Percentiles rank a stretch among this genome's conserved stretches.
phyloP scores from a whole-genome alignment of 2,113 vertebrate genomes.

The Cercocebus atys region DNA sequence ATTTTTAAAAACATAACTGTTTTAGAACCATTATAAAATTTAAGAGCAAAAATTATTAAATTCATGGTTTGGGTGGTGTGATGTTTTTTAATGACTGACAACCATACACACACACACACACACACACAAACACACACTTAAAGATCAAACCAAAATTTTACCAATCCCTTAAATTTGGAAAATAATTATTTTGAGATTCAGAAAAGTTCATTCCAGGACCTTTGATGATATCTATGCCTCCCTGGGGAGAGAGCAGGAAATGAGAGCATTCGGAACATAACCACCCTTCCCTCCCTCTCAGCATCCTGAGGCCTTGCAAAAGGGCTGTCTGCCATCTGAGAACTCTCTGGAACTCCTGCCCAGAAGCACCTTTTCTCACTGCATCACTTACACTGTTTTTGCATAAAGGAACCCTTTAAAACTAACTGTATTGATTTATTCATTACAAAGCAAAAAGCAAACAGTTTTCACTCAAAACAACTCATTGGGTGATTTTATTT shows the following conservation, averaged over 20 bases:
- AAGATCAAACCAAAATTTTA: constrained; percentile 45
- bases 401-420: background rate
- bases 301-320: background rate
- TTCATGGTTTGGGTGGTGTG: background rate
- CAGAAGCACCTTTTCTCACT: background rate
- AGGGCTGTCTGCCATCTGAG: constrained; percentile 5
- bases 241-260: constrained; percentile 74
- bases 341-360: background rate
- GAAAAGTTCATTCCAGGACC: constrained; percentile 65
- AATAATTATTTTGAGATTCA: constrained; percentile 72
- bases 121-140: background rate
- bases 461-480: background rate
- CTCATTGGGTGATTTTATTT: background rate
- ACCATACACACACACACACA: no score
- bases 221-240: constrained; percentile 71
- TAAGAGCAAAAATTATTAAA: background rate
- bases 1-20: background rate
- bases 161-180: constrained; percentile 50
- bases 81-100: background rate
- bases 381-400: background rate
- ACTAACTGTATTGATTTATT: background rate
- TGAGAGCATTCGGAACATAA: constrained; percentile 58
- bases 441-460: constrained; percentile 2
- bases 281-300: background rate
- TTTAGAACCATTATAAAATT: constrained; percentile 13